Base-by-base conservation (phyloP, 1,140 invertebrate genomes). In the Ceratosolen fusciceps region DNA sequence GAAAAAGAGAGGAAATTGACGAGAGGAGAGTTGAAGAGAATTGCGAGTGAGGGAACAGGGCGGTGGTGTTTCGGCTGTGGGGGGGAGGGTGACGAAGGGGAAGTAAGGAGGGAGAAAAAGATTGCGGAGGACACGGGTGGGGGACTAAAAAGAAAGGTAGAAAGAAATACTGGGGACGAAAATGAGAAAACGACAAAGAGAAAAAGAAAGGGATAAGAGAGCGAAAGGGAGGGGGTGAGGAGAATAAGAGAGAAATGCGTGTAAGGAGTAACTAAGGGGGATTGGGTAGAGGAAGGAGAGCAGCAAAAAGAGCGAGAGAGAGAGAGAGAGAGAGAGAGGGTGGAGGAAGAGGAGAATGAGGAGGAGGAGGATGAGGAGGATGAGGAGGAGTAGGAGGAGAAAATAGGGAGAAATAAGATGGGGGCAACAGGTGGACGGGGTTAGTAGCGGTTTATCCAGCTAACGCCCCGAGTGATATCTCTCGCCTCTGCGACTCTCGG, bases 401-500 rank as follows among this genome's bases (percentile, higher is more conserved):
- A 77, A 29, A 71, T 26, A 37, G 67, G 67, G 8, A 83, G 81
- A 83, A 80, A 84, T 88, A 89, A 89, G 88, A 88, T 86, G 85
- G 85, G 71, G 88, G 88, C 89, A 90, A 89, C 89, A 90, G 88
- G 88, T 90, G 89, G 89, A 89, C 87, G 88, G 88, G 84, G 87
- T 88, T 90, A 90, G n/a, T n/a, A n/a, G 87, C 86, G 84, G 87
- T 86, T 89, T 89, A 88, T 88, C 88, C 73, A 82, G 87, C 87
- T 88, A 86, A 89, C 88, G 86, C 83, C 83, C 79, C 83, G 82
- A 85, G 82, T 85, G 84, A 85, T 86, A 85, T 82, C 72, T 83
- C 80, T 73, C 54, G 80, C 77, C 80, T 52, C 52, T 37, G 19
- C 4, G 26, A 3, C 37, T 1, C 21, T 31, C 56, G 37, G 73